phyloP scores from a whole-genome alignment of 1,140 invertebrate species.

The Solenopsis invicta region DNA sequence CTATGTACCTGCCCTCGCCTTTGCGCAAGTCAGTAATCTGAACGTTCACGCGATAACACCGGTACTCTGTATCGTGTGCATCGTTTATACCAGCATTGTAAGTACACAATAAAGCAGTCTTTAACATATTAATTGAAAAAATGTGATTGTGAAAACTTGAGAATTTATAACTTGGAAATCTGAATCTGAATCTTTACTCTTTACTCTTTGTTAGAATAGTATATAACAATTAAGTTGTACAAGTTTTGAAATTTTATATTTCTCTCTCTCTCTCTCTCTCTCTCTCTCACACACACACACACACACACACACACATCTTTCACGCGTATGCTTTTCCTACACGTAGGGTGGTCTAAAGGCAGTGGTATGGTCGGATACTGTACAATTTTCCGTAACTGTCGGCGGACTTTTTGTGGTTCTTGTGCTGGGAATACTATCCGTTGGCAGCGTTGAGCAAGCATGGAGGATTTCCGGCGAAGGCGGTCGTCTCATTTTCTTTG shows the following conservation, averaged over 20 bases:
- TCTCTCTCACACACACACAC: no score
- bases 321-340: neutral
- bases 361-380: conserved; percentile 91
- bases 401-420: conserved; percentile 90
- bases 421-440: conserved; percentile 88
- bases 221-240: neutral
- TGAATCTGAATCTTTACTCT: no score
- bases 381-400: conserved; percentile 90
- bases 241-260: neutral
- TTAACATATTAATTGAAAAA: neutral
- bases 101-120: conserved; percentile 68
- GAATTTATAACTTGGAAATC: neutral
- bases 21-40: conserved; percentile 89
- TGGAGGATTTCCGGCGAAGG: conserved; percentile 76
- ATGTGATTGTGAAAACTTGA: neutral
- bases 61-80: conserved; percentile 91
- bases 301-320: no score
- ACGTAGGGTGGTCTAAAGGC: conserved; percentile 91
- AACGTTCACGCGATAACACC: conserved; percentile 89
- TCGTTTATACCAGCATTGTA: conserved; percentile 92
- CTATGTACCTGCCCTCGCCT: conserved; percentile 89
- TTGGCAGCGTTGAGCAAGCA: conserved; percentile 88
- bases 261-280: no score
- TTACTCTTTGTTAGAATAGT: no score
- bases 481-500: conserved; percentile 76